Evolutionary conservation across 2,888 invertebrate genomes (phyloP), one percentile per base, ranked within the genome.

Genomic region (Xanthia togata): DNA sequence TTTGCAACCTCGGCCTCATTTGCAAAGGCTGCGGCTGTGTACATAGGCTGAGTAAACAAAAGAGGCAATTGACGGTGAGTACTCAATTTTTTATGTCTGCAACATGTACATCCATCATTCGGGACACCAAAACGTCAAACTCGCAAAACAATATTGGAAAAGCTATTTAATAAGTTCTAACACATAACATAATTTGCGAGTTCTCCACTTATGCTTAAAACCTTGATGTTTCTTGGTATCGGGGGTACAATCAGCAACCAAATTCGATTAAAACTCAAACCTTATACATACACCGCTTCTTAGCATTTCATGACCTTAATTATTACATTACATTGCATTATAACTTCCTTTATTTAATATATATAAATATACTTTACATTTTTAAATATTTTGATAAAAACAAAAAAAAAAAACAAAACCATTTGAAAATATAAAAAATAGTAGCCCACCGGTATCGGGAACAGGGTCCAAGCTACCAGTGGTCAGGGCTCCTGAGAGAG

Each of bases 101-200:
- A 70, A 73, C 59, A 70, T 63, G 47, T 57, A 68, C 82, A 83
- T 83, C 82, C 85, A 83, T 83, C 82, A 83, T 77, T 57, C 38
- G 59, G 55, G 77, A 85, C 63, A 81, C 55, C 57, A 64, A 81
- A 68, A 55, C 70, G 85, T 83, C 82, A 85, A 83, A 83, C 77
- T 73, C 26, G 53, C 31, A 77, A 81, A 55, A 73, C 17, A 70
- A 68, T 77, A 73, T 81, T 62, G 73, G 44, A 71, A 84, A 85
- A 83, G 68, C 73, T 81, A 62, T 81, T 76, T 64, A 84, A 59
- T 35, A 81, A 85, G 59, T 82, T 76, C 67, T 59, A 12, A 35
- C 26, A 63, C 9, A n/a, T 59, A 69, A 59, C 41, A 60, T 6
- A 84, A 60, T 79, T 83, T 73, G 9, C 4, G 47, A 73, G 35